Evolutionary conservation across 1,140 invertebrate genomes (phyloP), one percentile per base, ranked within the genome.

Genomic region (Metaphire vulgaris): DNA sequence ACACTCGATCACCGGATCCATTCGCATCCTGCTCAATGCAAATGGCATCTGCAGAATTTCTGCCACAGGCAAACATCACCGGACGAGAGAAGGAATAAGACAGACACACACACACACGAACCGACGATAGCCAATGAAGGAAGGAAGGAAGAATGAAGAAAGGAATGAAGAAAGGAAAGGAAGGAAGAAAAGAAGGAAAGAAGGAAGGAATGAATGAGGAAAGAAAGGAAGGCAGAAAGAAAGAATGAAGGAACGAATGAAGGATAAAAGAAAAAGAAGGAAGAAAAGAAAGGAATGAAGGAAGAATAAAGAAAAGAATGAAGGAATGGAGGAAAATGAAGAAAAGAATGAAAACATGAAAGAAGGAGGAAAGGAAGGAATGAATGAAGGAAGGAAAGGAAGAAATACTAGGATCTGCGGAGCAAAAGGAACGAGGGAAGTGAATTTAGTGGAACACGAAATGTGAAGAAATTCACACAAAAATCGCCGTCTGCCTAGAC

Each of bases 231-330:
- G 56, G 14, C 14, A 65, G 26, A 65, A 65, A 65, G 56, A 65
- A 65, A 15, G 56, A 65, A 65, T 65, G 56, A 65, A 65, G 14
- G 56, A 65, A 26, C 56, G 56, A 65, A 65, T 65, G 56, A 65
- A 65, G 14, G 56, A 65, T 15, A 15, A 26, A 65, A 65, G 14
- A n/a, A n/a, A n/a, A 26, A 14, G 56, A 65, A 65, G 14, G 56
- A 65, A 65, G 14, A 26, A 65, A 65, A 15, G 56, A 65, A 65
- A 15, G 56, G 26, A 26, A 14, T 14, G 26, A 65, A 15, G 56
- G 26, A 65, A 15, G 56, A 65, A 65, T 65, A 26, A 65, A 65
- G 14, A 26, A 65, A 26, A 15, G 56, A 65, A 65, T 65, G 56
- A 65, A 65, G 14, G 56, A 65, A 65, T 65, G 56, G 26, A 65